These are phyloP conservation scores for Pterostichus niger DNA, from an alignment of 2,888 invertebrate genomes.

Conservation along the genomic window DNA sequence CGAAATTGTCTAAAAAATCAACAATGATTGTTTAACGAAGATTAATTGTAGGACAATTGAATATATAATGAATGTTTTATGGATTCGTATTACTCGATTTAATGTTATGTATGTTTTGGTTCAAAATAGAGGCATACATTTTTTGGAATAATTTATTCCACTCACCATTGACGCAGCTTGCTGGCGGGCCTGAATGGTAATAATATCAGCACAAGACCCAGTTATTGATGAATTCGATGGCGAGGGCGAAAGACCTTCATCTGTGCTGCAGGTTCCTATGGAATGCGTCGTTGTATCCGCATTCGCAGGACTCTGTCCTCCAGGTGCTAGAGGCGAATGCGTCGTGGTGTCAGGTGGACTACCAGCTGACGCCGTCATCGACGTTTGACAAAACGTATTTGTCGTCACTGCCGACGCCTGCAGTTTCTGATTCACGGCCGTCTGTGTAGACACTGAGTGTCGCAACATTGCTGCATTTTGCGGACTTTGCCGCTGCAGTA, in stretches of 20 bases:
- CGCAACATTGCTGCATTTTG: conserved; percentile 75
- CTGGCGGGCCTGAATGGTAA: conserved; percentile 72
- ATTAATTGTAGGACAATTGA: too few species aligned
- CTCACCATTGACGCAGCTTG: conserved; percentile 76
- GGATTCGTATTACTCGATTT: too few species aligned
- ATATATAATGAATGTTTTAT: too few species aligned
- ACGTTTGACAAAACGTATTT: conserved; percentile 77
- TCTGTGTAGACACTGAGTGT: conserved; percentile 88
- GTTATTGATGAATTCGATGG: conserved; percentile 75
- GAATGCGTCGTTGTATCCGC: conserved; percentile 76
- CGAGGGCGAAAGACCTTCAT: conserved; percentile 76
- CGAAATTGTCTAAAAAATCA: too few species aligned
- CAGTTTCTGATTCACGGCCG: conserved; percentile 80
- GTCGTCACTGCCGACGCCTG: conserved; percentile 75
- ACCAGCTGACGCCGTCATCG: conserved; percentile 76
- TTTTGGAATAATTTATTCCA: background rate
- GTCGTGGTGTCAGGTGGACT: conserved; percentile 93
- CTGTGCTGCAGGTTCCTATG: conserved; percentile 73
- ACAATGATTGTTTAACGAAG: too few species aligned
- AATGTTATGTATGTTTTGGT: too few species aligned
- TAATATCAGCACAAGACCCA: conserved; percentile 72
- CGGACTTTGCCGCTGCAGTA: conserved; percentile 72
- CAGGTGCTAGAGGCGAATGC: conserved; percentile 86
- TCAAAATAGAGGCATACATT: too few species aligned
- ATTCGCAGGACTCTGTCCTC: conserved; percentile 76